phyloP scores from a whole-genome alignment of 2,888 invertebrate genomes.

The Polymixis lichenea region DNA sequence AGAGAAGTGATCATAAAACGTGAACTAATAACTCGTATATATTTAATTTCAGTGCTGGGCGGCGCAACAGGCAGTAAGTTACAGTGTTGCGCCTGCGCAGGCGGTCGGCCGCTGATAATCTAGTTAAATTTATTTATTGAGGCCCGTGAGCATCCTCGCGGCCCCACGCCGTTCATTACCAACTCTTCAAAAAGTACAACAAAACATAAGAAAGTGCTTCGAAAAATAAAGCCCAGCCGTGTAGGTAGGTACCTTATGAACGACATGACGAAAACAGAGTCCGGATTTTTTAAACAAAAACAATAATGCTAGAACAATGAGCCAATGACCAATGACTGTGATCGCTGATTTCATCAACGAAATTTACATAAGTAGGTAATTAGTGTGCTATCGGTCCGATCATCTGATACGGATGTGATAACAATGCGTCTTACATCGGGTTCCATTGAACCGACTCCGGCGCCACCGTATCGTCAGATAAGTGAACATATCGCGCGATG shows the following conservation, averaged over 20 bases:
- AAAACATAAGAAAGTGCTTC: conserved; percentile 46
- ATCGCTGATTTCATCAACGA: conserved; percentile 36
- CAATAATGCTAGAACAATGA: not conserved
- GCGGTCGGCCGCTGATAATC: conserved; percentile 80
- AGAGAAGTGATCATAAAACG: not conserved
- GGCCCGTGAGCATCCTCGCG: conserved; percentile 67
- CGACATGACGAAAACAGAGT: not conserved
- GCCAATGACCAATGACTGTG: not conserved
- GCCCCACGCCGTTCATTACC: conserved; percentile 69
- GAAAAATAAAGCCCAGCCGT: conserved; percentile 18
- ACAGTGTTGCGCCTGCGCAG: conserved; percentile 64
- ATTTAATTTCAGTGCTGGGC: conserved; percentile 46
- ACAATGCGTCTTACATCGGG: conserved; percentile 20
- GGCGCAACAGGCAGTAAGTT: conserved; percentile 65
- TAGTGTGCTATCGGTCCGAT: conserved; percentile 37
- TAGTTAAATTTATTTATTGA: conserved; percentile 85
- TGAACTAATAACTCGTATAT: conserved; percentile 25
- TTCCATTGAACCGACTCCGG: conserved; percentile 17
- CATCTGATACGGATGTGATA: conserved; percentile 39
- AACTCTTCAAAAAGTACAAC: conserved; percentile 56
- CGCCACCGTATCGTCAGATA: conserved; percentile 60
- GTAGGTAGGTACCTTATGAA: not conserved
- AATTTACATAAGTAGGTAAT: conserved; percentile 56
- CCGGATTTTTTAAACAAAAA: not conserved
- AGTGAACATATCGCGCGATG: conserved; percentile 61